Base-by-base conservation (phyloP, 2,113 vertebrate genomes). In the Crotalus horridus region DNA sequence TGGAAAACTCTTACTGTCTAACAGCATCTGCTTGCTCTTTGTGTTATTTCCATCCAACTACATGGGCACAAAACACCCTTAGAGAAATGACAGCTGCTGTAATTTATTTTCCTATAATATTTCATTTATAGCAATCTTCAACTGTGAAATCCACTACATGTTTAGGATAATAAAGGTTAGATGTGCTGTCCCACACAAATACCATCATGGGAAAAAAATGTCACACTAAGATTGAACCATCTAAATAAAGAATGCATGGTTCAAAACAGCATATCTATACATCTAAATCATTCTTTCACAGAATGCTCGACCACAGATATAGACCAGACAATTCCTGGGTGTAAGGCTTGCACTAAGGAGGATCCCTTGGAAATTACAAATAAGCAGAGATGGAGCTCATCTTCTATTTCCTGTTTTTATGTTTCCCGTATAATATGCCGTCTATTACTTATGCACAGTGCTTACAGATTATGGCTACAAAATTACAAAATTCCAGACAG, bases 321-420 rank as follows among this genome's bases (percentile, higher is more conserved):
- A 90, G 74, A 39, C 33, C 85, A 92, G 43, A 21, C 48, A 89
- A 69, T 53, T 53, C 48, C 59, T 43, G 74, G 89, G 54, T 85
- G 29, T 89, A 69, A 55, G 92, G 88, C 56, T 89, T 55, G 29
- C 10, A 43, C 64, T 85, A 53, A 92, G 46, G 33, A 46, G 29
- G 61, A 69, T 23, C 23, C 48, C 53, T 43, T 93, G 56, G 29
- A 26, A 87, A 81, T 93, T 93, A 93, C 56, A 90, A 53, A 90
- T 64, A 87, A 87, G 56, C 89, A 90, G 55, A 54, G 92, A 90
- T 81, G 46, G 89, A 53, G 24, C 69, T 87, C 29, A 48, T 87
- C 90, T 64, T 90, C n/a, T 51, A 93, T 58, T 90, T 93, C 81
- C 92, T 93, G 89, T 90, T 93, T 93, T 90, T 48, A 64, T 90